A percentile compares a stretch with the other conserved stretches of the same genome.
Conservation (phyloP, 2,888 invertebrate genomes). For the Oxycera nigricornis region DNA sequence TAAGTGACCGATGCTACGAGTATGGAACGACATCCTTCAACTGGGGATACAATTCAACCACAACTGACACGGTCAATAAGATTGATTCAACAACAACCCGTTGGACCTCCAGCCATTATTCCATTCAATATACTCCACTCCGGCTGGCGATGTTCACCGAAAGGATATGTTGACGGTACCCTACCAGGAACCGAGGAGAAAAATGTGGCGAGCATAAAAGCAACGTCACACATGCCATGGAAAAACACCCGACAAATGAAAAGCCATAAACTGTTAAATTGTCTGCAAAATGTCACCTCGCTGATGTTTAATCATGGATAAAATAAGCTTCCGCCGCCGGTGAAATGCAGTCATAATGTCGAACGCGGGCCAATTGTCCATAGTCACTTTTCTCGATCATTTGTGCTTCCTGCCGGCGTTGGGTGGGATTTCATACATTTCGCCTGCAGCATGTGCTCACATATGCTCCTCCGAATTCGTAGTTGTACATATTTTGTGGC, state of each 20-base stretch:
- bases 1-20: neutral
- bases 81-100: neutral
- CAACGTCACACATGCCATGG: constrained; percentile 12
- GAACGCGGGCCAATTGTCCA: neutral
- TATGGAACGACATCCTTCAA: neutral
- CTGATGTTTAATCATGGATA: constrained; percentile 47
- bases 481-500: neutral
- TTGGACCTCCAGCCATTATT: neutral
- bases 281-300: constrained; percentile 46
- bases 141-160: neutral
- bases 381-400: too few relatives aligned
- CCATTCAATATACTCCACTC: constrained; percentile 3
- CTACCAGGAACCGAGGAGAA: neutral
- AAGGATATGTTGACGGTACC: neutral
- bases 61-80: constrained; percentile 22
- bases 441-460: constrained; percentile 11
- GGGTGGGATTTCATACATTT: neutral
- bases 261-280: constrained; percentile 47
- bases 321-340: constrained; percentile 46
- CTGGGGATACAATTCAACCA: neutral
- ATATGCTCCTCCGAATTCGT: neutral
- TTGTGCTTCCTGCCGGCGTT: neutral
- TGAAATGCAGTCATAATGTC: constrained; percentile 44
- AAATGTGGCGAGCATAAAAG: neutral
- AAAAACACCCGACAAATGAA: constrained; percentile 43